Evolutionary conservation across 2,113 vertebrate genomes (phyloP).

Genomic region (Pluvianellus socialis): DNA sequence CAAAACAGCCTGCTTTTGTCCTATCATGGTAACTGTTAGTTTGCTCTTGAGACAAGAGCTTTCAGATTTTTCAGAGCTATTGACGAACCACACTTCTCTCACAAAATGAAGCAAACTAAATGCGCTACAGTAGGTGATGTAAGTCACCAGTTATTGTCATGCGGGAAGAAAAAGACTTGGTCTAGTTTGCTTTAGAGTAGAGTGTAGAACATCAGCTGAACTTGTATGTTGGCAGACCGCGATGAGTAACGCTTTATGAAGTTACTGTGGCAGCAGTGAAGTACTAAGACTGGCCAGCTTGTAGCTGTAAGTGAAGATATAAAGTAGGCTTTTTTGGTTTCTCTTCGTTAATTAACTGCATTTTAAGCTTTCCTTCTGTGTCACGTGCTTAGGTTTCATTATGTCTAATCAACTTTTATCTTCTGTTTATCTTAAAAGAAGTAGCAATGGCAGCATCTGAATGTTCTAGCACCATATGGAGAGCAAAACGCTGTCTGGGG

Average conservation of each 20-base stretch:
- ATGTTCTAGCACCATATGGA: background rate
- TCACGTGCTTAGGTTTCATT: background rate
- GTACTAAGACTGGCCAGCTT: background rate
- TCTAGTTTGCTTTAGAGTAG: background rate
- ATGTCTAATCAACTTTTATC: background rate
- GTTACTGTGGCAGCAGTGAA: background rate
- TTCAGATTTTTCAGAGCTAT: background rate
- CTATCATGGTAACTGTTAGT: background rate
- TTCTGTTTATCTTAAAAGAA: background rate
- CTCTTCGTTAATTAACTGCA: background rate
- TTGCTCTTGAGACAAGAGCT: background rate
- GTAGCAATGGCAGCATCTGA: rapidly evolving
- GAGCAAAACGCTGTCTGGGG: background rate
- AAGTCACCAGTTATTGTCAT: background rate
- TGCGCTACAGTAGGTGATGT: rapidly evolving
- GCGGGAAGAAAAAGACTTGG: background rate
- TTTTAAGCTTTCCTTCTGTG: background rate
- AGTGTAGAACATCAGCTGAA: background rate
- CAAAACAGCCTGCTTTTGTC: constrained; percentile 16
- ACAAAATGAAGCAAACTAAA: background rate
- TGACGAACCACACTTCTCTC: background rate
- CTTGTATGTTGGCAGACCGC: rapidly evolving
- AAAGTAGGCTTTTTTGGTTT: background rate
- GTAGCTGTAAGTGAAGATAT: background rate
- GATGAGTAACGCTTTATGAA: background rate